These are phyloP conservation scores for Anguilla marmorata DNA, from an alignment of 2,797 vertebrate genomes.

Conservation along the genomic window DNA sequence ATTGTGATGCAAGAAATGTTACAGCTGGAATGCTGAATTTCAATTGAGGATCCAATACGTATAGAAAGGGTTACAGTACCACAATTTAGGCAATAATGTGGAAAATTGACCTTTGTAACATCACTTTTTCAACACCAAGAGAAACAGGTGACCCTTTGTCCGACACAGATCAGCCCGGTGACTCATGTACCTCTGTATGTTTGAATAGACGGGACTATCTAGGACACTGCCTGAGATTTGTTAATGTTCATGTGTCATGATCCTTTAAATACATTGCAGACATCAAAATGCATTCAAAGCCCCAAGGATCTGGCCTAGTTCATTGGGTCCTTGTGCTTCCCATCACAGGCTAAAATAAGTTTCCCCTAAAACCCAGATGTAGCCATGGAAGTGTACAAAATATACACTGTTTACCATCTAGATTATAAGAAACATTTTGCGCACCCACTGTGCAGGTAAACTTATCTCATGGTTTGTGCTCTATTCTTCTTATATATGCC, in stretches of 20 bases:
- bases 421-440: too few relatives aligned
- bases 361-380: background rate
- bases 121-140: background rate
- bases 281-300: background rate
- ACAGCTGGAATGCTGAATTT: background rate
- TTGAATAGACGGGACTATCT: background rate
- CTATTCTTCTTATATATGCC: too few relatives aligned
- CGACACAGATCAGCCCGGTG: background rate
- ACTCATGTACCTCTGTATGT: background rate
- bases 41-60: background rate
- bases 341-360: background rate
- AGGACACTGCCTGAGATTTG: slow-evolving; percentile 8
- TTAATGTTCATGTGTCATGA: background rate
- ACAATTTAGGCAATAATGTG: background rate
- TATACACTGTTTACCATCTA: background rate
- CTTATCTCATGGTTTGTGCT: too few relatives aligned
- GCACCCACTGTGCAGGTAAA: too few relatives aligned
- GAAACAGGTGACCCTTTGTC: slow-evolving; percentile 9
- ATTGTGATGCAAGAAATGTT: background rate
- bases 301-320: background rate
- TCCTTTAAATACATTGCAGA: too few relatives aligned
- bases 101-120: slow-evolving; percentile 14
- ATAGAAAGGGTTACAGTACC: background rate
- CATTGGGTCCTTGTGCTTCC: background rate
- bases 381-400: background rate